phyloP scores from a whole-genome alignment of 2,888 invertebrate species.

The Neocrepidodera transversa region DNA sequence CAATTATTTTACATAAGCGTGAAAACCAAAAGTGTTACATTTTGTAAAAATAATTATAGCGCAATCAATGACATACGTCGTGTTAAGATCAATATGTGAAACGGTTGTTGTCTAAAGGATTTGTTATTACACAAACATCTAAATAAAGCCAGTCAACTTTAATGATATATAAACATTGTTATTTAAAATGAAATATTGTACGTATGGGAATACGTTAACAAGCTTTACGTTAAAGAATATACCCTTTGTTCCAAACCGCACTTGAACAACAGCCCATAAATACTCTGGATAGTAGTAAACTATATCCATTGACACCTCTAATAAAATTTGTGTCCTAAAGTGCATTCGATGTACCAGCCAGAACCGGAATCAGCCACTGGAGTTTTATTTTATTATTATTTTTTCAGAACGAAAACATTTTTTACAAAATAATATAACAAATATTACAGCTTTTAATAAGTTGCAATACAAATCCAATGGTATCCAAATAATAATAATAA shows the following conservation, averaged over 20 bases:
- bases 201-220: slow-evolving; percentile 59
- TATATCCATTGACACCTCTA: slow-evolving; percentile 59
- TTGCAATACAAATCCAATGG: too few species aligned
- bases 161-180: slow-evolving; percentile 61
- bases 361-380: slow-evolving; percentile 42
- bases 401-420: too few species aligned
- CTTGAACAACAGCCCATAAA: slow-evolving; percentile 59
- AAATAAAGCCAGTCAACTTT: slow-evolving; percentile 54
- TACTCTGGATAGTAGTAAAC: slow-evolving; percentile 58
- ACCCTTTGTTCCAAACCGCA: slow-evolving; percentile 59
- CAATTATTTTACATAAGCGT: too few species aligned
- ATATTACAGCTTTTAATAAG: too few species aligned
- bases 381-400: too few species aligned
- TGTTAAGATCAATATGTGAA: slow-evolving; percentile 39
- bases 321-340: slow-evolving; percentile 59
- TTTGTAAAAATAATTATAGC: slow-evolving; percentile 23
- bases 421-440: too few species aligned
- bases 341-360: slow-evolving; percentile 55
- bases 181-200: slow-evolving; percentile 59
- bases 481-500: too few species aligned
- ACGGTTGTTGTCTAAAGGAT: slow-evolving; percentile 48
- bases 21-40: too few species aligned
- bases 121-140: slow-evolving; percentile 55
- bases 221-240: slow-evolving; percentile 59
- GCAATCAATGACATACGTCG: slow-evolving; percentile 29